Evolutionary conservation across 1,140 invertebrate genomes (phyloP), one percentile per base, ranked within the genome.

Genomic region (Calliphora vicina): DNA sequence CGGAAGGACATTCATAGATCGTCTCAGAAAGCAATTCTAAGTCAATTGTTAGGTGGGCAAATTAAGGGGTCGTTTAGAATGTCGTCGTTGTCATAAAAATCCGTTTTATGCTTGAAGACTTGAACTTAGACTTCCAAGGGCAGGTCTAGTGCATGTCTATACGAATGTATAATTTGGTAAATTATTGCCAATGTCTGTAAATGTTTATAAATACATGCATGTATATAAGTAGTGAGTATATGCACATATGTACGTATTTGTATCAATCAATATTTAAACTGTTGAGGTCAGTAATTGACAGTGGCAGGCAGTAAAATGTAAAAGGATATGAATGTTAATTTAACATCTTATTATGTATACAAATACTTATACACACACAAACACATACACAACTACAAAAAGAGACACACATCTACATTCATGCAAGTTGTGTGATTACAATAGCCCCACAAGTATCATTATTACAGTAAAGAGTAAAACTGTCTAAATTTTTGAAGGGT

Each of bases 231-330:
- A n/a, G n/a, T n/a, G n/a, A 6, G 6, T 9, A 23, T 67, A 4
- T 23, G 6, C 17, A 15, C 3, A 17, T 67, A 20, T 67, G 57
- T 23, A 20, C 8, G 57, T 67, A 67, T 67, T 67, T 67, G n/a
- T 67, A 67, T 67, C 57, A 67, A 67, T 67, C 57, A 67, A 67
- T 67, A 67, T 67, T 67, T 67, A 67, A 67, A 67, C 57, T 67
- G 57, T 67, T 67, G 57, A 67, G 57, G 57, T 67, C 17, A 67
- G 57, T 67, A 67, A 67, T 67, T 67, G 57, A 67, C 57, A 67
- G 57, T 67, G 57, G 57, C 57, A 67, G 57, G 57, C 1, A 20
- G 17, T 20, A 20, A 67, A 67, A 67, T 67, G 57, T 20, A 67
- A 67, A 67, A 67, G 57, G 57, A 67, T 67, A 67, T 67, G 57